Percentiles rank a stretch among this genome's conserved stretches.
These are phyloP conservation scores for Agonopterix alstromeriana DNA, from an alignment of 2,888 invertebrate genomes.

Conservation along the genomic window DNA sequence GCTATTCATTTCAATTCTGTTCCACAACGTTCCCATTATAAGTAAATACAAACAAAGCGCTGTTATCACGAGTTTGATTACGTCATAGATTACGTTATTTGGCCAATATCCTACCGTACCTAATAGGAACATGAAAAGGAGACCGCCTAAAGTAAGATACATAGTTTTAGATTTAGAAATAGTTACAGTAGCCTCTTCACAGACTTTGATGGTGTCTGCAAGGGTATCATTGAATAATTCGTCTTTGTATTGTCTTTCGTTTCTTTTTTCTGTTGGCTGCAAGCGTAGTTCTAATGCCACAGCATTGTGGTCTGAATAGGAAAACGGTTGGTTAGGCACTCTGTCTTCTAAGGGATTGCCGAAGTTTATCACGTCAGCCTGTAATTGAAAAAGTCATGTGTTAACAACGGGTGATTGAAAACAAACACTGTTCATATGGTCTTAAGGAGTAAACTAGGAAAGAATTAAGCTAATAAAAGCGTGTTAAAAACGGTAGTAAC, in stretches of 20 bases:
- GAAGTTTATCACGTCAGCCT: conserved; percentile 70
- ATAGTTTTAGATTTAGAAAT: conserved; percentile 68
- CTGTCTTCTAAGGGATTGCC: conserved; percentile 83
- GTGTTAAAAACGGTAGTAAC: too few relatives aligned
- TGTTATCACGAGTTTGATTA: conserved; percentile 79
- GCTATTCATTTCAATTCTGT: conserved; percentile 87
- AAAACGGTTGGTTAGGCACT: conserved; percentile 83
- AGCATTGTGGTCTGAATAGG: conserved; percentile 95
- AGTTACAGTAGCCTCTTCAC: conserved; percentile 70
- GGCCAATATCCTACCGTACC: conserved; percentile 69
- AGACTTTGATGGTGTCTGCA: conserved; percentile 77
- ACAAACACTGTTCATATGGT: too few relatives aligned
- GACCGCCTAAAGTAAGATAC: conserved; percentile 68
- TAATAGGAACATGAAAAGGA: conserved; percentile 71
- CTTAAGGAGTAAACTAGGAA: too few relatives aligned
- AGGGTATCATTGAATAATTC: conserved; percentile 49
- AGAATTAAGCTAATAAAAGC: too few relatives aligned
- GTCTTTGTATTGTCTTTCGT: conserved; percentile 23
- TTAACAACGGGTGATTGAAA: too few relatives aligned
- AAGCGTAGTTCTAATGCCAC: conserved; percentile 76
- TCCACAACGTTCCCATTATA: conserved; percentile 90
- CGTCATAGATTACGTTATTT: conserved; percentile 65
- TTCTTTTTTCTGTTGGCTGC: conserved; percentile 20
- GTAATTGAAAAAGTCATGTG: conserved; percentile 13
- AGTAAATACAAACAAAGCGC: conserved; percentile 81